phyloP scores from a whole-genome alignment of 2,113 vertebrate species.

The Lycaon pictus region DNA sequence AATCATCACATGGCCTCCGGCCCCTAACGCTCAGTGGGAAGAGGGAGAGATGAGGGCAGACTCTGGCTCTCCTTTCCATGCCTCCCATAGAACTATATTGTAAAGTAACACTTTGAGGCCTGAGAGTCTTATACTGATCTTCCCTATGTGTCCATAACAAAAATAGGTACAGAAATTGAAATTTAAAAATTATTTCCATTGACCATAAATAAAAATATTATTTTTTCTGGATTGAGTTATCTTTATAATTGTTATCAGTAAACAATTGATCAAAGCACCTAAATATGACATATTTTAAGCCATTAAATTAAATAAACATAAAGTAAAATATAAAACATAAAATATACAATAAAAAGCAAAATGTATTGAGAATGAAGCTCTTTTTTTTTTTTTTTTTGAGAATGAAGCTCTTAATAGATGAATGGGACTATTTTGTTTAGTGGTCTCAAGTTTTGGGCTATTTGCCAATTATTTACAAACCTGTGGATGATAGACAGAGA shows the following conservation, averaged over 20 bases:
- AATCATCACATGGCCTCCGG: too few relatives aligned
- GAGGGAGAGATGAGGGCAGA: not conserved
- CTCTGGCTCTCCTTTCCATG: not conserved
- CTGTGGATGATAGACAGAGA: not conserved
- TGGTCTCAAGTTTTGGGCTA: not conserved
- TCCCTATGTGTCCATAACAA: not conserved
- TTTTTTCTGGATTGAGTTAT: not conserved
- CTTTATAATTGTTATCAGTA: not conserved
- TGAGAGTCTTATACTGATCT: not conserved
- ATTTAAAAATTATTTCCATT: not conserved
- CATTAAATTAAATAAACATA: not conserved
- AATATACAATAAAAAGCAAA: not conserved
- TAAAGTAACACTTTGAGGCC: not conserved
- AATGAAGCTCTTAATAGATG: not conserved
- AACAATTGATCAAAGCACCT: not conserved
- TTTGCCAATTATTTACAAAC: not conserved
- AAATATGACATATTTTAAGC: not conserved
- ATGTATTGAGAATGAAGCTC: not conserved
- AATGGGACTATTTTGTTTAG: not conserved
- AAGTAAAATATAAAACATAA: not conserved
- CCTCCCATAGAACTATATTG: not conserved
- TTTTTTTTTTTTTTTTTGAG: too few relatives aligned
- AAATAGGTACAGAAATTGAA: not conserved
- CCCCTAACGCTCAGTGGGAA: accelerated
- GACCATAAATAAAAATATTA: not conserved